Conservation (phyloP, 2,113 vertebrate species). For the Catagonus wagneri region DNA sequence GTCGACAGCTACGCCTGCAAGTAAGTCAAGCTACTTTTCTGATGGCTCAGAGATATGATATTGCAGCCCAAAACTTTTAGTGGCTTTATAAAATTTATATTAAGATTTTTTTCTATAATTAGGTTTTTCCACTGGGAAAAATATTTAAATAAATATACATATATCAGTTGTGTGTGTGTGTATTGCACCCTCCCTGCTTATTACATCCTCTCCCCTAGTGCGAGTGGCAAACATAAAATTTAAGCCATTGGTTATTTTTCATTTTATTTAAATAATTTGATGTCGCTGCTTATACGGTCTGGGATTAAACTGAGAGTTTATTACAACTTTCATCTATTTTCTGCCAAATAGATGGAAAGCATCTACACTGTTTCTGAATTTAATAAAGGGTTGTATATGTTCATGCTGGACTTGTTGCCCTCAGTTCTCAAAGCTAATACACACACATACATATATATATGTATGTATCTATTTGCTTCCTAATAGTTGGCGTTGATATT, state of each 20-base stretch:
- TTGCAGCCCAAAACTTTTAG: not conserved
- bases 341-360: not conserved
- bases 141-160: not conserved
- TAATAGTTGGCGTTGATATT: not conserved
- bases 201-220: not conserved
- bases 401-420: not conserved
- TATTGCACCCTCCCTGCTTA: too few species aligned
- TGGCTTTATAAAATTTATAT: not conserved
- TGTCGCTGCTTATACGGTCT: not conserved
- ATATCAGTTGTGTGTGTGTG: not conserved
- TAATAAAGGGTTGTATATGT: not conserved
- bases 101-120: not conserved
- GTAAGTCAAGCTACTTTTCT: conserved; percentile 85
- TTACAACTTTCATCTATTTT: not conserved
- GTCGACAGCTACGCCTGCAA: conserved; percentile 94
- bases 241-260: not conserved
- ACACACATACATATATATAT: too few species aligned
- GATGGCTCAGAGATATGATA: fast-evolving
- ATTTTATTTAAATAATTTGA: conserved; percentile 1
- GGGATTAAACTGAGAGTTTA: not conserved
- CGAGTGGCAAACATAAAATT: not conserved
- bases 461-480: not conserved
- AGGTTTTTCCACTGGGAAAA: not conserved
- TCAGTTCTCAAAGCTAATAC: not conserved
- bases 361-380: not conserved